Evolutionary conservation across 1,140 invertebrate species (phyloP).

Genomic region (Lepidurus packardi): DNA sequence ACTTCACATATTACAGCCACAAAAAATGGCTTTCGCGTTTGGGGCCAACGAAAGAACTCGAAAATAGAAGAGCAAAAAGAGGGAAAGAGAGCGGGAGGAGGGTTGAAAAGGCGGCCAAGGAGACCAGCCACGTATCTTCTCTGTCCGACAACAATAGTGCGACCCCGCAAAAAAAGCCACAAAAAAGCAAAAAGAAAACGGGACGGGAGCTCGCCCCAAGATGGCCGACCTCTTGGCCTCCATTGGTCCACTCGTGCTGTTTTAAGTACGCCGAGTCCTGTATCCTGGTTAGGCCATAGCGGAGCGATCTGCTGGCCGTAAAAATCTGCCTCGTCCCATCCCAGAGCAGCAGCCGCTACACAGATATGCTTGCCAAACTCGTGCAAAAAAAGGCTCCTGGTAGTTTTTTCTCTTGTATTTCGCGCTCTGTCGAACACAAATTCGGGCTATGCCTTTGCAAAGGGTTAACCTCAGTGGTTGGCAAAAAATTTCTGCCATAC

Average conservation of each 20-base stretch:
- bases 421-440: background rate
- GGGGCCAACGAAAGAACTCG: background rate
- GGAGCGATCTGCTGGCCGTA: background rate
- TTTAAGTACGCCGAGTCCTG: background rate
- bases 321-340: background rate
- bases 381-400: background rate
- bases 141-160: background rate
- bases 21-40: background rate
- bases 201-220: background rate
- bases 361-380: background rate
- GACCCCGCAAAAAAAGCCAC: background rate
- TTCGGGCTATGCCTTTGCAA: background rate
- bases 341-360: background rate
- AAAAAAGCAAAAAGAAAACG: conserved; percentile 1
- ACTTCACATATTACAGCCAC: background rate
- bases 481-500: background rate
- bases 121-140: background rate
- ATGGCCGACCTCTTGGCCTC: background rate
- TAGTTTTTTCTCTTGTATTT: background rate
- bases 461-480: conserved; percentile 1
- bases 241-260: background rate
- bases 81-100: background rate
- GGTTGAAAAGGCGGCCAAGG: background rate
- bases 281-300: background rate
- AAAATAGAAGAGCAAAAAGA: background rate